Base-by-base conservation (phyloP, 2,797 vertebrate genomes). In the Lepilemur ruficaudatus region DNA sequence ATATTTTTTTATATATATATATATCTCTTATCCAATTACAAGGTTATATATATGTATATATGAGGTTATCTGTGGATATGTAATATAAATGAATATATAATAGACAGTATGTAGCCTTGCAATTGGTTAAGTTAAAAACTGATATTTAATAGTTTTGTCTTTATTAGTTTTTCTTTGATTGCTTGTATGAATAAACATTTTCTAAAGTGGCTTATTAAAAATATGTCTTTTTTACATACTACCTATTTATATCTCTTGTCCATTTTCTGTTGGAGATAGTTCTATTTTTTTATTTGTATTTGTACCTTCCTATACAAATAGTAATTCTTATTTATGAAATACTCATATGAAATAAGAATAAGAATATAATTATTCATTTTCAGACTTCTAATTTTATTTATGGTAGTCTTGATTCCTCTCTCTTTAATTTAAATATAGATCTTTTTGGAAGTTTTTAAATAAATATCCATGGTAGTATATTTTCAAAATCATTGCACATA, bases 161-260 rank as follows among this genome's bases (percentile, higher is more conserved):
- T 50, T 52, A 59, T 38, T 55, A 55, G 11, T 70, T 96, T 92
- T 81, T 30, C 52, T 83, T 73, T 91, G 75, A 65, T 88, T 32
- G 30, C 12, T 84, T 43, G 2, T 46, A 55, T 46, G 12, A 75
- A 35, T 84, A 61, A 93, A 84, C 48, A 73, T 90, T 83, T 59
- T 84, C 41, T 63, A 80, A 95, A 73, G 15, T 75, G 72, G 20
- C 25, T 87, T 72, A 69, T 92, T 88, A 73, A 65, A 95, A 91
- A 67, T 28, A 14, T 69, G 32, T 78, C 46, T 87, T 43, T 90
- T 80, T 48, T 63, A 35, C 11, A 23, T 67, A 57, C 82, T 82
- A 14, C 35, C 79, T 95, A 4, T 89, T 84, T 85, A 41, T 41
- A 61, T 48, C 7, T 22, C 38, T 55, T 38, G 0, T 17, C 28